phyloP scores from a whole-genome alignment of 2,888 invertebrate genomes.

The Apodemia zela region DNA sequence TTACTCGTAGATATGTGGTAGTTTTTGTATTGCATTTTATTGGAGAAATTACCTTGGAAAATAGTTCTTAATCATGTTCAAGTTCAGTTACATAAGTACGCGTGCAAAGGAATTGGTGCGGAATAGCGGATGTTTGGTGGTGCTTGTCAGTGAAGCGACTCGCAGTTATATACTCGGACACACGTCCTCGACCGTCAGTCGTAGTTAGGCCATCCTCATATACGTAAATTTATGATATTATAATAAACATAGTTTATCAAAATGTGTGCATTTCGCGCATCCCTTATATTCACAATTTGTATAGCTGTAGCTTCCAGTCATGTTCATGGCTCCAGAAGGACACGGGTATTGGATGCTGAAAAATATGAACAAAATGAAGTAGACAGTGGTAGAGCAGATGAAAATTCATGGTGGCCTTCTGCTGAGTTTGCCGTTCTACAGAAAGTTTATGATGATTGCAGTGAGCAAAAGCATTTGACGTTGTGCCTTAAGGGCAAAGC shows the following conservation, averaged over 20 bases:
- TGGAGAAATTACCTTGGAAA: constrained; percentile 80
- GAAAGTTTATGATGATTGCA: constrained; percentile 83
- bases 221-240: constrained; percentile 61
- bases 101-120: constrained; percentile 79
- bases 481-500: constrained; percentile 83
- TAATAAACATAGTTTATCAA: constrained; percentile 56
- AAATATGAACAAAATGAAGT: constrained; percentile 70
- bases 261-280: constrained; percentile 76
- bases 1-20: constrained; percentile 57
- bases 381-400: constrained; percentile 73
- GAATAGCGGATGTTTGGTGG: constrained; percentile 80
- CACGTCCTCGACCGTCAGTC: constrained; percentile 66
- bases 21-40: constrained; percentile 77
- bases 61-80: constrained; percentile 78
- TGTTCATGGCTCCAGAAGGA: constrained; percentile 67
- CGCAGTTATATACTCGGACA: constrained; percentile 75
- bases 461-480: constrained; percentile 80
- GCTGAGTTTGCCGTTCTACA: constrained; percentile 80
- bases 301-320: constrained; percentile 60
- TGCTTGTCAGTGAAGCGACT: constrained; percentile 71
- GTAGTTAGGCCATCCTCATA: constrained; percentile 67
- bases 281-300: constrained; percentile 66
- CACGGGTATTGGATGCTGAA: constrained; percentile 66
- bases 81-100: constrained; percentile 80
- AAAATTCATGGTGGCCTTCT: constrained; percentile 76